These are phyloP conservation scores for Micronycteris hirsuta DNA, from an alignment of 2,113 vertebrate species.

Conservation along the genomic window DNA sequence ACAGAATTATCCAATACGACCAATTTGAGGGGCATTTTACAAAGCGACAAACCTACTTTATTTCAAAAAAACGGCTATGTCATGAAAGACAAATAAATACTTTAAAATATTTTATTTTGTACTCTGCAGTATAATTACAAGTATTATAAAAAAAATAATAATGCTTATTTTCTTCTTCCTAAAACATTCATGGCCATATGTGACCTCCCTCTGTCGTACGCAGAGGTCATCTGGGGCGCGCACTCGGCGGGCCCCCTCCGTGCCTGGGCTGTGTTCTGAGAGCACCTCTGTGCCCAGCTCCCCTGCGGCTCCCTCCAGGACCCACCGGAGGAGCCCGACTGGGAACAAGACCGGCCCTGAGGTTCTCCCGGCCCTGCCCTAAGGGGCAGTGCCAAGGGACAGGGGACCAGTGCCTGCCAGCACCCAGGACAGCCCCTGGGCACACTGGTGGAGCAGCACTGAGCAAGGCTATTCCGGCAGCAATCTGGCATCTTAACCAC, in stretches of 20 bases:
- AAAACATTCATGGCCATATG: not conserved
- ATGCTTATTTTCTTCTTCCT: not conserved
- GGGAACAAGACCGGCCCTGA: not conserved
- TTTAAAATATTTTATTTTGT: not conserved
- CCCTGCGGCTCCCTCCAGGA: no score
- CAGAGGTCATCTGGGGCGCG: not conserved
- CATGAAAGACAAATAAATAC: not conserved
- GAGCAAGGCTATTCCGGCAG: not conserved
- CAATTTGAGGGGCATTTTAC: not conserved
- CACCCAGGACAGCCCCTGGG: no score
- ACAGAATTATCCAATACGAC: not conserved
- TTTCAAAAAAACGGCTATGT: not conserved
- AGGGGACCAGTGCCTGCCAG: not conserved
- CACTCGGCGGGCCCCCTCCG: not conserved
- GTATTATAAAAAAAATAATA: not conserved
- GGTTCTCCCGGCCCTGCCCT: not conserved
- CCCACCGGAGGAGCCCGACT: not conserved
- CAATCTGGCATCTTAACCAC: not conserved
- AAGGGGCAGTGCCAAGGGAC: not conserved
- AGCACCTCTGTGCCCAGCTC: not conserved
- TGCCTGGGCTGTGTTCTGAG: not conserved
- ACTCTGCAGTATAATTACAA: not conserved
- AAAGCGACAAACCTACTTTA: not conserved
- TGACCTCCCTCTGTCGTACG: not conserved
- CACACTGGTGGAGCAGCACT: not conserved